Evolutionary conservation across 2,113 vertebrate genomes (phyloP), one percentile per base, ranked within the genome.

Genomic region (Prionailurus viverrinus): DNA sequence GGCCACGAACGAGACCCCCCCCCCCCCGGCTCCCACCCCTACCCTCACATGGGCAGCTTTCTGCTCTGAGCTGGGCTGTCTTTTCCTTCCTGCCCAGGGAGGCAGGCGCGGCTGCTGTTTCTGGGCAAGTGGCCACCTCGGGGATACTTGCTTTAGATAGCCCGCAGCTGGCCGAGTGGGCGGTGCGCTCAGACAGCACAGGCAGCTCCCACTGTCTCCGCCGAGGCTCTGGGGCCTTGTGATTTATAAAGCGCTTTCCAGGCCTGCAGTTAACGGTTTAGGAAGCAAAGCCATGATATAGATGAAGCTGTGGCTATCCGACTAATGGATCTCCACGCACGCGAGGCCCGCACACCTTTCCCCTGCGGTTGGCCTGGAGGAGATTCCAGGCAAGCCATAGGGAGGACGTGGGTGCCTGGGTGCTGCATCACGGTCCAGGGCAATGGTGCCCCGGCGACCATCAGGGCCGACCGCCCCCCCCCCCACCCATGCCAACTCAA

Each of bases 161-260:
- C 93, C 96, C 96, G 93, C 98, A 98, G 96, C 98, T 98, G 98
- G 93, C 92, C 55, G 96, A 96, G 97, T 96, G 97, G 91, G 94
- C 27, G 80, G 89, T 27, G 66, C 45, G 41, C 89, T 93, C 89
- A 92, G 97, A 61, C 91, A n/a, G 0, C 94, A 89, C 78, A 83
- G 92, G 53, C 95, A 21, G 92, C 92, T 97, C 91, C 92, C 81
- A 63, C 92, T 16, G 84, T 84, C 93, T 90, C 93, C 23, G 27
- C 84, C 31, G 13, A 58, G 41, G 41, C 96, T 90, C 95, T 51
- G 33, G 74, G 29, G 80, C 89, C 68, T 79, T 94, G 76, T 63
- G 85, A 95, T 94, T 45, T 86, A 73, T 23, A 69, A 80, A 33
- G 6, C 39, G 76, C 5, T 86, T 90, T 45, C n/a, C 14, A 53